Evolutionary conservation across 37 sponge, comb jelly and placozoan genomes (phyloP).

Genomic region (Axinella damicornis): DNA sequence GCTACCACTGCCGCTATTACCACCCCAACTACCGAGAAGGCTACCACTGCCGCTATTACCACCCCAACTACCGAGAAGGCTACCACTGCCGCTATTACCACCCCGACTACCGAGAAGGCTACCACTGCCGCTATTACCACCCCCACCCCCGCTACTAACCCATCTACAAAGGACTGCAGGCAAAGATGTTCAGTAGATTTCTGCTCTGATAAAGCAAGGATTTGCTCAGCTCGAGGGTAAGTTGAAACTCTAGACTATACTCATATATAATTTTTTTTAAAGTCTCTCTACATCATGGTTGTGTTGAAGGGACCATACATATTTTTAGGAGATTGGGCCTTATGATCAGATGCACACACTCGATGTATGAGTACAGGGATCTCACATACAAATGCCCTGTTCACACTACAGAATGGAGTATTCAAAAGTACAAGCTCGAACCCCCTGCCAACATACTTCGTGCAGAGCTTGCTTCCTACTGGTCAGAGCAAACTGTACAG

Average conservation of each 20-base stretch:
- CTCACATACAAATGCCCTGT: too few species aligned
- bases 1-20: not conserved
- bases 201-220: constrained; percentile 29
- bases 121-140: not conserved
- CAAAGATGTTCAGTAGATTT: constrained; percentile 18
- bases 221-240: constrained; percentile 59
- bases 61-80: not conserved
- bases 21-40: not conserved
- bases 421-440: not conserved
- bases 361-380: too few species aligned
- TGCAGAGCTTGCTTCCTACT: constrained; percentile 56
- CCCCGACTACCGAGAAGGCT: not conserved
- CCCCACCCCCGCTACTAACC: not conserved
- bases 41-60: not conserved
- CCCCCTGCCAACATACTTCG: constrained; percentile 60
- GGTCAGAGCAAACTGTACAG: not conserved
- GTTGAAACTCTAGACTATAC: too few species aligned
- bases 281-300: too few species aligned
- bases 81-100: not conserved
- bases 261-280: too few species aligned
- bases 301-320: too few species aligned
- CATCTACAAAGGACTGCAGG: constrained; percentile 1
- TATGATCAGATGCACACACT: too few species aligned
- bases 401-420: not conserved
- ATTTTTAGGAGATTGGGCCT: too few species aligned